Conservation (phyloP, 1,140 invertebrate genomes). For the Ceratina japonica region DNA sequence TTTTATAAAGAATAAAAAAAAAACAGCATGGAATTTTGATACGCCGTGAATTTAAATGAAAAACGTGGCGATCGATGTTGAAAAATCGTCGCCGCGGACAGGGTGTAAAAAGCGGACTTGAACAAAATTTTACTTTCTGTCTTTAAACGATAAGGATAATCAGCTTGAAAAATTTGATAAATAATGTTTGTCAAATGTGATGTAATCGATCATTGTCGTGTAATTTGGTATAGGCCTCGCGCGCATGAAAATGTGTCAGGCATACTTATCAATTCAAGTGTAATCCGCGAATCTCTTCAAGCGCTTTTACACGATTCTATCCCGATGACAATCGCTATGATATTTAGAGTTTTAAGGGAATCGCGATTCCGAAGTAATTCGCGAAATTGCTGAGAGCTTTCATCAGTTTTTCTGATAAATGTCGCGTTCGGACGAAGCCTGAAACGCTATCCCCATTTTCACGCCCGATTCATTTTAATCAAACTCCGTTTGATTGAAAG, state of each 20-base stretch:
- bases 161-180: background rate
- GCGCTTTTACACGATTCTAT: constrained; percentile 65
- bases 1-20: too few species aligned
- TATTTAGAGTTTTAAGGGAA: constrained; percentile 40
- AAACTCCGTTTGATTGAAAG: too few species aligned
- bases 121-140: background rate
- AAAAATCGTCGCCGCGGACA: constrained; percentile 14
- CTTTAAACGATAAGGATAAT: background rate
- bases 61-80: too few species aligned
- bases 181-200: background rate
- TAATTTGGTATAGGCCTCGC: background rate
- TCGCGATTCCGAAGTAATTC: too few species aligned
- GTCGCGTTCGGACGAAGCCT: background rate
- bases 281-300: constrained; percentile 54
- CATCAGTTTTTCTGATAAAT: background rate
- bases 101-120: background rate
- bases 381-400: background rate
- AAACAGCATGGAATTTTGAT: background rate
- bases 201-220: background rate
- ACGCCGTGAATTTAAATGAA: background rate
- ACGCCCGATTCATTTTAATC: too few species aligned
- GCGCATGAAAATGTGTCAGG: background rate
- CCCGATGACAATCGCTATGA: constrained; percentile 65
- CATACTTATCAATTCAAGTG: too few species aligned
- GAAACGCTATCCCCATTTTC: too few species aligned